phyloP scores from a whole-genome alignment of 2,113 vertebrate genomes.

The Poeciliopsis turrubarensis region DNA sequence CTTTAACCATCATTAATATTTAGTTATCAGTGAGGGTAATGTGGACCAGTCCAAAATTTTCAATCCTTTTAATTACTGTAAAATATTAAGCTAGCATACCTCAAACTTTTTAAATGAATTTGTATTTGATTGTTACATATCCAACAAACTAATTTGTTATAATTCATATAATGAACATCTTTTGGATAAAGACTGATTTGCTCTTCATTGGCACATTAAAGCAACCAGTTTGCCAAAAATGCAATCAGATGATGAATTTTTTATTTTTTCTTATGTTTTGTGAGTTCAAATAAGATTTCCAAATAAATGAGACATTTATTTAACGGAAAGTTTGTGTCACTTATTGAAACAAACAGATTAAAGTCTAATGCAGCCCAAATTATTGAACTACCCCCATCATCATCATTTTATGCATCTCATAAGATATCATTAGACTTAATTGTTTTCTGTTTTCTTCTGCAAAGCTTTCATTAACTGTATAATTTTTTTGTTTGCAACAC shows the following conservation, averaged over 20 bases:
- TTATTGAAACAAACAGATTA: constrained; percentile 11
- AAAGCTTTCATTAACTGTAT: constrained; percentile 33
- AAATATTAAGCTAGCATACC: no score
- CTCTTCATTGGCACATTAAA: background rate
- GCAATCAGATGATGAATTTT: background rate
- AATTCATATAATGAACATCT: background rate
- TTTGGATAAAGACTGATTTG: background rate
- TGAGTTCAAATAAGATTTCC: background rate
- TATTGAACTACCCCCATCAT: constrained; percentile 28
- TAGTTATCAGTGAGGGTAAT: background rate
- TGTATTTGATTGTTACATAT: background rate
- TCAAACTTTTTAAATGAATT: background rate
- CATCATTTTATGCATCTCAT: constrained; percentile 16
- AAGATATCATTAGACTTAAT: constrained; percentile 32
- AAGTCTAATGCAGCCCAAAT: constrained; percentile 14
- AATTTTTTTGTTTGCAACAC: constrained; percentile 55
- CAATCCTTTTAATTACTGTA: background rate
- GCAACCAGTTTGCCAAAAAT: background rate
- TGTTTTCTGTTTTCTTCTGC: constrained; percentile 34
- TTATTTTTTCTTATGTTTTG: background rate
- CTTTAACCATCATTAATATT: background rate
- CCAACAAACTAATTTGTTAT: background rate
- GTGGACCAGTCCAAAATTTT: background rate
- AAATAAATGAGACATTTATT: background rate
- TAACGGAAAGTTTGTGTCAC: constrained; percentile 2